A percentile compares a stretch with the other conserved stretches of the same genome.
These are phyloP conservation scores for Cybosia mesomella DNA, from an alignment of 2,888 invertebrate species.

Conservation along the genomic window DNA sequence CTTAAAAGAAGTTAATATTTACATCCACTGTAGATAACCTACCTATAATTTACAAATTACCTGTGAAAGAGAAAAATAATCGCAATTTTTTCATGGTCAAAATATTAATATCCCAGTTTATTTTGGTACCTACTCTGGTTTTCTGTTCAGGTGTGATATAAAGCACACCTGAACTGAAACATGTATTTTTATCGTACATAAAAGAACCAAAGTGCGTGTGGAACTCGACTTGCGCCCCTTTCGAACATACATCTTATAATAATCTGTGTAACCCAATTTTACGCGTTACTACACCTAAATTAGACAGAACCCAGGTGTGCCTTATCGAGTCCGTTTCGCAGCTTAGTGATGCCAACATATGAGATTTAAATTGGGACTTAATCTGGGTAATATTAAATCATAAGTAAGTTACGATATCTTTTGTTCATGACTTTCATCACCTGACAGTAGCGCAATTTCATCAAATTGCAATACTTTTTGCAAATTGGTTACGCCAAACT, in stretches of 20 bases:
- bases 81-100: neutral
- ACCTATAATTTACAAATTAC: neutral
- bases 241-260: conserved; percentile 43
- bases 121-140: conserved; percentile 5
- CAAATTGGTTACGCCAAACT: too few relatives aligned
- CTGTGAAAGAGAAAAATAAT: neutral
- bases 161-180: conserved; percentile 16
- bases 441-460: too few relatives aligned
- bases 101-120: conserved; percentile 4
- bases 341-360: conserved; percentile 44
- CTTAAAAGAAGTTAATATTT: too few relatives aligned
- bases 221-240: conserved; percentile 26
- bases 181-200: conserved; percentile 17
- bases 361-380: neutral
- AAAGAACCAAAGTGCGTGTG: conserved; percentile 26
- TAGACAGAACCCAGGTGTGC: conserved; percentile 52
- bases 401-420: neutral
- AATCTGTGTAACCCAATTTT: conserved; percentile 51
- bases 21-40: neutral
- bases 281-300: conserved; percentile 49
- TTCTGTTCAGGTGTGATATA: conserved; percentile 5
- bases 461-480: too few relatives aligned
- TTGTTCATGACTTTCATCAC: neutral
- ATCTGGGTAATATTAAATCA: too few relatives aligned
- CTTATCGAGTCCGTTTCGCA: conserved; percentile 47